Evolutionary conservation across 2,888 invertebrate species (phyloP).

Genomic region (Coelopa pilipes): DNA sequence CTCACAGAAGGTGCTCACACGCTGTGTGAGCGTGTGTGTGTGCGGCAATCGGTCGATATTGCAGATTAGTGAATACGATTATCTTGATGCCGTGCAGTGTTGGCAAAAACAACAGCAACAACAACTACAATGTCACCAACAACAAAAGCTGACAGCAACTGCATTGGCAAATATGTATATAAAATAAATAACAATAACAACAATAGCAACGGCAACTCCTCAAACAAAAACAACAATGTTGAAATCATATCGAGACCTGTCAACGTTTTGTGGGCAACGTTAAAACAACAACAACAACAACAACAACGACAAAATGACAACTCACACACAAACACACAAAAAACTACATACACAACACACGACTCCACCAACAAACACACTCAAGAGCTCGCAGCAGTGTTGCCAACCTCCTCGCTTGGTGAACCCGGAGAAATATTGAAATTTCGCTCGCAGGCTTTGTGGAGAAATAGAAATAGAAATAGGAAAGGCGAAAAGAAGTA

Average conservation of each 20-base stretch:
- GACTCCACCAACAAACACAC: background rate
- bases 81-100: background rate
- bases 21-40: background rate
- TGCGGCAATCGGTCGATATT: background rate
- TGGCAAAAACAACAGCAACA: background rate
- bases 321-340: too few relatives aligned
- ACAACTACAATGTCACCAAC: too few relatives aligned
- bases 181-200: too few relatives aligned
- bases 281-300: too few relatives aligned
- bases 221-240: too few relatives aligned
- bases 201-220: background rate
- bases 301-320: too few relatives aligned
- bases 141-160: too few relatives aligned
- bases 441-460: background rate
- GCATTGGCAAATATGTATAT: too few relatives aligned
- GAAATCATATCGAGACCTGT: too few relatives aligned
- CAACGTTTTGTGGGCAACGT: too few relatives aligned
- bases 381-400: background rate
- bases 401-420: background rate
- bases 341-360: too few relatives aligned
- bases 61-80: slow-evolving; percentile 3
- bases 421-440: background rate
- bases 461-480: background rate
- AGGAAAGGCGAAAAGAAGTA: background rate
- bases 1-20: background rate